A percentile compares a stretch with the other conserved stretches of the same genome.
These are phyloP conservation scores for Scomber scombrus DNA, from an alignment of 2,113 vertebrate genomes.

Conservation along the genomic window DNA sequence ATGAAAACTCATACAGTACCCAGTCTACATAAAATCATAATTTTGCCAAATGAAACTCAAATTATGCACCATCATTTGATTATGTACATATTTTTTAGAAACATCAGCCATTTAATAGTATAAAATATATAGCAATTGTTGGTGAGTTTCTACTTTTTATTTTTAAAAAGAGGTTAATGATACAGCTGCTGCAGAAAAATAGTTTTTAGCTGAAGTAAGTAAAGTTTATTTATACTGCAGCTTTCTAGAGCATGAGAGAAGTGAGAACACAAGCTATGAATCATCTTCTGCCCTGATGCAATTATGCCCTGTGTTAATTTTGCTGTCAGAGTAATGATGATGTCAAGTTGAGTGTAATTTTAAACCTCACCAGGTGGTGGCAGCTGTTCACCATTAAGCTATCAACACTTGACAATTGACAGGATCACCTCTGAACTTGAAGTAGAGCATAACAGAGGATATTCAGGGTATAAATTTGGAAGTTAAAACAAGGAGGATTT, in stretches of 20 bases:
- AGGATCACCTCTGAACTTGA: slow-evolving; percentile 47
- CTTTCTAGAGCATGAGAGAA: slow-evolving; percentile 6
- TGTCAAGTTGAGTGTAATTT: slow-evolving; percentile 55
- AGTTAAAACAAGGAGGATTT: slow-evolving; percentile 8
- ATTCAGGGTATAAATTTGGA: neutral
- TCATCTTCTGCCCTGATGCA: neutral
- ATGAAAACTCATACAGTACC: neutral
- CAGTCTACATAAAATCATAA: slow-evolving; percentile 1
- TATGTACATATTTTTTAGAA: no score
- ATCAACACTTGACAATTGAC: slow-evolving; percentile 26
- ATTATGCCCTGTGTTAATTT: slow-evolving; percentile 29
- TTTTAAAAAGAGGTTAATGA: slow-evolving; percentile 12
- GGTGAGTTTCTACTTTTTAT: neutral
- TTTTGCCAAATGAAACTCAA: neutral
- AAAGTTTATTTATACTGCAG: slow-evolving; percentile 8
- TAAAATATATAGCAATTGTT: neutral
- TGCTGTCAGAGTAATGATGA: slow-evolving; percentile 15
- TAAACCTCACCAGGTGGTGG: slow-evolving; percentile 76
- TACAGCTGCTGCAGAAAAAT: slow-evolving; percentile 6
- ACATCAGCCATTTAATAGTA: no score
- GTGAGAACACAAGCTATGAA: slow-evolving; percentile 20
- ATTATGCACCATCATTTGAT: no score
- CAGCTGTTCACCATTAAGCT: slow-evolving; percentile 74
- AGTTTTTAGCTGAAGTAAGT: slow-evolving; percentile 27
- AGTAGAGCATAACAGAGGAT: slow-evolving; percentile 33